Evolutionary conservation across 1,140 invertebrate species (phyloP), one percentile per base, ranked within the genome.

Genomic region (Thalassaphorura encarpata): DNA sequence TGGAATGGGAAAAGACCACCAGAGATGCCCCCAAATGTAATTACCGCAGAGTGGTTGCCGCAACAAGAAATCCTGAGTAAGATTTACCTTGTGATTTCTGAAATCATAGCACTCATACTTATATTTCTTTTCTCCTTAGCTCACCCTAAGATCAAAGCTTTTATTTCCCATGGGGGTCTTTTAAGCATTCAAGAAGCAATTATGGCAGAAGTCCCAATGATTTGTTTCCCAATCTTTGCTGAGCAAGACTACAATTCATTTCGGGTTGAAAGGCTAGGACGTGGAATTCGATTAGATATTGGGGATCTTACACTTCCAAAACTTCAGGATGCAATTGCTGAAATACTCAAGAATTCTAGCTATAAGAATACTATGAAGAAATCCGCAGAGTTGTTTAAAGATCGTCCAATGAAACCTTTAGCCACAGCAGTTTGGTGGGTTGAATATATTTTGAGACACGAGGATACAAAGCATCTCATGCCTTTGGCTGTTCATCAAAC

Each of bases 31-130:
- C 67, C 76, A 1, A 87, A 87, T 68, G 80, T 87, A 0, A 79
- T 78, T 66, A 71, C 83, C 0, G 78, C 77, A 1, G 76, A 79
- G 36, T 89, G 85, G 85, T 71, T 86, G 62, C 85, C 86, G 1
- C 86, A 89, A 68, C 85, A 88, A 67, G 85, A 88, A 67, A 74
- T 89, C 24, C 72, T 88, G 28, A 84, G 79, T 52, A 41, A 50
- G n/a, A 8, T 40, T 23, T 33, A 8, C 33, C 2, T 73, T 52
- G 75, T 80, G 56, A 74, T 71, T 52, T 66, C 79, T 49, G 78
- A 77, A 27, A n/a, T n/a, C n/a, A n/a, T n/a, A n/a, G n/a, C n/a
- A n/a, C n/a, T n/a, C n/a, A 47, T 11, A 47, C 24, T 24, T 47
- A 47, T 24, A 26, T 23, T n/a, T 18, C 6, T 24, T 47, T 18